These are phyloP conservation scores for Hypercompe scribonia DNA, from an alignment of 2,888 invertebrate species.

Conservation along the genomic window DNA sequence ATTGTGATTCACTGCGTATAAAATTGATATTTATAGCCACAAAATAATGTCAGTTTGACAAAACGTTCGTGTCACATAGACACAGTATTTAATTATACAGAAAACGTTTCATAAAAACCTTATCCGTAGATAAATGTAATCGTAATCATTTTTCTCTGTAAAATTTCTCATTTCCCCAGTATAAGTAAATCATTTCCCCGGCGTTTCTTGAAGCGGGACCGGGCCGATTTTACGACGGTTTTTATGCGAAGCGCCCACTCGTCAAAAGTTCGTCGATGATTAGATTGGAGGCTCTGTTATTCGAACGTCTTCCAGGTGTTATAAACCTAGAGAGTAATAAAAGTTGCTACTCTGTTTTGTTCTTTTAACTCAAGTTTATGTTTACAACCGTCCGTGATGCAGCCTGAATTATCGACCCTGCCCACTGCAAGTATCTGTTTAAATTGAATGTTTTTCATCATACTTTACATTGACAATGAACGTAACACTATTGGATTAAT, in stretches of 20 bases:
- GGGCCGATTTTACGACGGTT: slow-evolving; percentile 51
- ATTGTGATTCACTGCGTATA: too few relatives aligned
- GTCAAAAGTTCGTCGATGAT: slow-evolving; percentile 48
- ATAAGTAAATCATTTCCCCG: slow-evolving; percentile 53
- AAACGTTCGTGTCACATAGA: not conserved
- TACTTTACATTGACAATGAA: not conserved
- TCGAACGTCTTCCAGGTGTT: slow-evolving; percentile 18
- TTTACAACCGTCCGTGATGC: not conserved
- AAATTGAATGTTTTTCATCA: not conserved
- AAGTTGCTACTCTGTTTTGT: not conserved
- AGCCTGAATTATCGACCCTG: not conserved
- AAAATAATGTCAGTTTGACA: not conserved
- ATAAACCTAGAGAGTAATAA: slow-evolving; percentile 15
- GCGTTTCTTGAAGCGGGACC: slow-evolving; percentile 35
- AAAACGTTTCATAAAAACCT: not conserved
- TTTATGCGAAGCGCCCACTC: slow-evolving; percentile 44
- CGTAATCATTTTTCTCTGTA: slow-evolving; percentile 47
- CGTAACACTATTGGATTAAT: not conserved
- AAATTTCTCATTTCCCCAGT: slow-evolving; percentile 51
- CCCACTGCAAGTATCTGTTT: not conserved
- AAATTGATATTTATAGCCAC: not conserved
- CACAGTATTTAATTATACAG: not conserved
- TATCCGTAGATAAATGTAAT: slow-evolving; percentile 17
- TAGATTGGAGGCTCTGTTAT: slow-evolving; percentile 26
- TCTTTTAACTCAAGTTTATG: not conserved